These are phyloP conservation scores for Poeciliopsis prolifica DNA, from an alignment of 2,113 vertebrate species.

Conservation along the genomic window DNA sequence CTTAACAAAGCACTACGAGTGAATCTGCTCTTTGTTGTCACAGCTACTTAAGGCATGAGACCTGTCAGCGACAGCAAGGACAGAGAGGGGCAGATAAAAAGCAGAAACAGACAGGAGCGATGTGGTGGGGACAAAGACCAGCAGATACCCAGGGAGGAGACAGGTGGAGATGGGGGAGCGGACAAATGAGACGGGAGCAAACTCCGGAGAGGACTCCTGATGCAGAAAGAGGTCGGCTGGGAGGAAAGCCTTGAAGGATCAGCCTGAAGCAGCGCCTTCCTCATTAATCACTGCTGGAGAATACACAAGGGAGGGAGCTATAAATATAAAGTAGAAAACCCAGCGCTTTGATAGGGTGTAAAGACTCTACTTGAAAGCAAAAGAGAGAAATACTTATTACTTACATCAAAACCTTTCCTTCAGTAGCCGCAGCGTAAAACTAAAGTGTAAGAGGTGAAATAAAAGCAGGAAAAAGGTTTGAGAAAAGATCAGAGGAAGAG, in stretches of 20 bases:
- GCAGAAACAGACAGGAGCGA: not conserved
- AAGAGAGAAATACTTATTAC: not conserved
- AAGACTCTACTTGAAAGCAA: not conserved
- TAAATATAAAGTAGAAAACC: not conserved
- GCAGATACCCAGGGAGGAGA: not conserved
- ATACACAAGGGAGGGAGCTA: not conserved
- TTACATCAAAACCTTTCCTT: not conserved
- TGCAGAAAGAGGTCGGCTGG: not conserved
- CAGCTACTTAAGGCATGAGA: not conserved
- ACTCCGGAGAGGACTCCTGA: not conserved
- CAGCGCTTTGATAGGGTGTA: not conserved
- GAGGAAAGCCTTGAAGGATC: not conserved
- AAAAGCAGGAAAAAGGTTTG: constrained; percentile 3
- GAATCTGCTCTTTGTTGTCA: not conserved
- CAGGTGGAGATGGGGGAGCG: not conserved
- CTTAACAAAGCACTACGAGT: not conserved
- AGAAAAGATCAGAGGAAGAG: constrained; percentile 6
- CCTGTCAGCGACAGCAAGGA: not conserved
- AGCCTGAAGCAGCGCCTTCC: not conserved
- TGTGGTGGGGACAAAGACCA: not conserved
- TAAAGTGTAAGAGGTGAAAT: not conserved
- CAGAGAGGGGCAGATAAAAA: not conserved
- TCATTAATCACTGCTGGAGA: not conserved
- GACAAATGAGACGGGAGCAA: not conserved
- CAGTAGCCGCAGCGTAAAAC: no score